phyloP scores from a whole-genome alignment of 2,888 invertebrate species.

The Chymomyza procnemis region DNA sequence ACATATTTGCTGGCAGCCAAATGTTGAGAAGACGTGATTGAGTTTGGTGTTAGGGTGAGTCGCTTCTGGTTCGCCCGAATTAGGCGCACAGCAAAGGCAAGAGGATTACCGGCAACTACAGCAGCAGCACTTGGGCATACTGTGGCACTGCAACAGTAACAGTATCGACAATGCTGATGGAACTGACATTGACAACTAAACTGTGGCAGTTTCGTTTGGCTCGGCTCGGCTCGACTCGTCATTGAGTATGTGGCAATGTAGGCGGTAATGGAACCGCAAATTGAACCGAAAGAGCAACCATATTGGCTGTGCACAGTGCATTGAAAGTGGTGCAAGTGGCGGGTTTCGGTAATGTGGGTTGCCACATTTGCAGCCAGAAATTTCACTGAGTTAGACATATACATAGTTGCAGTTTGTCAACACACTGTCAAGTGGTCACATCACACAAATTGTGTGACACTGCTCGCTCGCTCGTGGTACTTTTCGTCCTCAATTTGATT shows the following conservation, averaged over 20 bases:
- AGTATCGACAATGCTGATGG: not conserved
- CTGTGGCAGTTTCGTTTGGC: slow-evolving; percentile 1
- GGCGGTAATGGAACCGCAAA: slow-evolving; percentile 63
- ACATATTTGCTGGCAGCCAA: slow-evolving; percentile 16
- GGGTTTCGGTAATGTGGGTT: not conserved
- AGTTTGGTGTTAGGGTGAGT: slow-evolving; percentile 29
- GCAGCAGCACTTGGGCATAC: not conserved
- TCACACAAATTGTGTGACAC: not conserved
- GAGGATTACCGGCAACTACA: not conserved
- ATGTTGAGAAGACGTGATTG: slow-evolving; percentile 40
- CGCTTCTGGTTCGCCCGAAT: not conserved
- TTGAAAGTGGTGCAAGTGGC: slow-evolving; percentile 8
- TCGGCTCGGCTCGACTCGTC: not conserved
- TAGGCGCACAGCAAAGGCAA: not conserved
- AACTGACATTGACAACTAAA: slow-evolving; percentile 30
- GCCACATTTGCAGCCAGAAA: slow-evolving; percentile 1
- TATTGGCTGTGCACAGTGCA: slow-evolving; percentile 10
- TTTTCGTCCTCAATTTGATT: slow-evolving; percentile 8
- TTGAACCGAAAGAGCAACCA: slow-evolving; percentile 36
- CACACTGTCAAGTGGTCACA: not conserved
- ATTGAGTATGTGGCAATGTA: slow-evolving; percentile 55
- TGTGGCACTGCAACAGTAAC: not conserved
- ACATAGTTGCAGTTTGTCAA: slow-evolving; percentile 24
- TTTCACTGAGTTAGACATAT: slow-evolving; percentile 16
- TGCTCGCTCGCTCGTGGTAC: not conserved